Evolutionary conservation across 2,797 vertebrate species (phyloP).

Genomic region (Peromyscus eremicus): DNA sequence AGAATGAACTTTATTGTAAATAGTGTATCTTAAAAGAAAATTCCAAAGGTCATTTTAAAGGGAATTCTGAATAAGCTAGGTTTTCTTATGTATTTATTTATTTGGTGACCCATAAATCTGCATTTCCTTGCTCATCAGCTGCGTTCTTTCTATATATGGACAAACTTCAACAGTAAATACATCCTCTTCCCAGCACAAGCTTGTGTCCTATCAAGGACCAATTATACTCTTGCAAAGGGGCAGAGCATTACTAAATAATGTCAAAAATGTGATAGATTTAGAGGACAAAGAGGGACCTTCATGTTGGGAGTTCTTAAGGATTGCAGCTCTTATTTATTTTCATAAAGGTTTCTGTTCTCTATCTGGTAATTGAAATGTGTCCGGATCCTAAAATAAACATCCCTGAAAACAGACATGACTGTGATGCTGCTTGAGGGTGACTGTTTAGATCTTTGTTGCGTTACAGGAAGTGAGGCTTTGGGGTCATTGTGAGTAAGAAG

Average conservation of each 20-base stretch:
- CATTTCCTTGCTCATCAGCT: slow-evolving; percentile 81
- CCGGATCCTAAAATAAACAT: slow-evolving; percentile 77
- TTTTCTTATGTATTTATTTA: not conserved
- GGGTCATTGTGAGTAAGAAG: slow-evolving; percentile 44
- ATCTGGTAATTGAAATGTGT: slow-evolving; percentile 64
- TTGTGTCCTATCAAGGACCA: slow-evolving; percentile 84
- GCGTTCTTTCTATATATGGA: slow-evolving; percentile 84
- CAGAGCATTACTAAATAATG: slow-evolving; percentile 86
- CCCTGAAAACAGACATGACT: slow-evolving; percentile 69
- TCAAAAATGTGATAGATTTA: slow-evolving; percentile 79
- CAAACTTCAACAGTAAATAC: slow-evolving; percentile 84
- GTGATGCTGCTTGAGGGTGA: slow-evolving; percentile 76
- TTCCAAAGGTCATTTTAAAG: not conserved
- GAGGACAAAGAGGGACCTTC: slow-evolving; percentile 69
- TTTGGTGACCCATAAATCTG: slow-evolving; percentile 66
- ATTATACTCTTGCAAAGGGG: slow-evolving; percentile 85
- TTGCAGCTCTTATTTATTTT: not conserved
- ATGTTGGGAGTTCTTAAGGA: slow-evolving; percentile 58
- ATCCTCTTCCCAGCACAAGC: slow-evolving; percentile 82
- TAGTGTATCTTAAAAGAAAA: not conserved
- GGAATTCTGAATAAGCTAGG: slow-evolving; percentile 51
- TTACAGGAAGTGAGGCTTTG: slow-evolving; percentile 47
- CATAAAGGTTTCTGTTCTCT: slow-evolving; percentile 72
- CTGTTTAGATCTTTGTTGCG: slow-evolving; percentile 69
- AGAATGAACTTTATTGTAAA: slow-evolving; percentile 38